A percentile compares a stretch with the other conserved stretches of the same genome.
These are phyloP conservation scores for Sterna hirundo DNA, from an alignment of 2,113 vertebrate species.

Conservation along the genomic window DNA sequence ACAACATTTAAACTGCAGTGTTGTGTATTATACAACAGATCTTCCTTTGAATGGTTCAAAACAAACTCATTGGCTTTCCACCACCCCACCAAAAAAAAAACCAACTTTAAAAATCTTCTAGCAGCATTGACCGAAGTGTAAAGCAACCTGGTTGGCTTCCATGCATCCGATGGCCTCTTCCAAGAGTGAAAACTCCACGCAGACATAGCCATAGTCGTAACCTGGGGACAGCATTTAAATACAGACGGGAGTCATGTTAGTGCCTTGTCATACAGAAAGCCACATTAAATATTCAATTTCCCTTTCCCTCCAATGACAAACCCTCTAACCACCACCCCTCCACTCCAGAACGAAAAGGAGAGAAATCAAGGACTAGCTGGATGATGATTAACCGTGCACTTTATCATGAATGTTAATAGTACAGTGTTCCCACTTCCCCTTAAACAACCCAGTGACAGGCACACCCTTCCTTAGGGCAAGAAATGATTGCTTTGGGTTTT, in stretches of 20 bases:
- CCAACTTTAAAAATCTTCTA: conserved; percentile 78
- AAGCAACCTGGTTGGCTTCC: conserved; percentile 99
- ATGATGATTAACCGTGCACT: conserved; percentile 46
- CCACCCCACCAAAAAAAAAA: conserved; percentile 78
- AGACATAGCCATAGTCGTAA: conserved; percentile 99
- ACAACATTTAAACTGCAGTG: conserved; percentile 36
- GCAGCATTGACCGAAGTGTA: conserved; percentile 95
- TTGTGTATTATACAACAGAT: conserved; percentile 44
- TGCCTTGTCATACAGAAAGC: conserved; percentile 82
- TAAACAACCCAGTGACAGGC: conserved; percentile 15
- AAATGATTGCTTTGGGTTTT: neutral
- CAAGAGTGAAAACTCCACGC: conserved; percentile 99
- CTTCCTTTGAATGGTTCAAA: conserved; percentile 65
- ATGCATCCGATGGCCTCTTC: conserved; percentile 99
- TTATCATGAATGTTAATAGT: conserved; percentile 36
- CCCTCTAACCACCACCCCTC: conserved; percentile 65
- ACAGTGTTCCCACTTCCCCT: conserved; percentile 22
- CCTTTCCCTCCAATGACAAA: conserved; percentile 72
- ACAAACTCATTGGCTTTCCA: conserved; percentile 62
- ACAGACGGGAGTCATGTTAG: conserved; percentile 99
- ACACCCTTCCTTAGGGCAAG: conserved; percentile 35
- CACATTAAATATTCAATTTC: conserved; percentile 73
- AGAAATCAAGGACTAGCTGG: conserved; percentile 38
- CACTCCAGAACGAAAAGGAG: conserved; percentile 34
- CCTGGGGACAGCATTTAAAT: conserved; percentile 99